Evolutionary conservation across 2,888 invertebrate genomes (phyloP), one percentile per base, ranked within the genome.

Genomic region (Lottia scabra): DNA sequence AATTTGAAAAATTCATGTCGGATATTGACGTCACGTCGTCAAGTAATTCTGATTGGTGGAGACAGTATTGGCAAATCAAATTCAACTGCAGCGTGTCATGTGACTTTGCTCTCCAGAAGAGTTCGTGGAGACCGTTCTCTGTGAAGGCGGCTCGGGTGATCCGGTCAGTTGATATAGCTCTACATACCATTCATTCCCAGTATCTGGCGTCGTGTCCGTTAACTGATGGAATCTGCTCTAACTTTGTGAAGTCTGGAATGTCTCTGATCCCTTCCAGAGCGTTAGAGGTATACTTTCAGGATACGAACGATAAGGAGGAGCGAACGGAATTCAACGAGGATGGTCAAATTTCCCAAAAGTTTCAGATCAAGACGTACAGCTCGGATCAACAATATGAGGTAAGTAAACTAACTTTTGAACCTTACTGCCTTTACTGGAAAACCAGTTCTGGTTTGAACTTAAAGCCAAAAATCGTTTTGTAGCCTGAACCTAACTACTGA

Each of bases 131-230:
- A 4, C 26, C 44, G 2, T 71, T 74, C 0, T 69, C 73, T 0
- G 67, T 77, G 30, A 64, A 65, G n/a, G 80, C 83, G 2, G 79
- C 82, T 15, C 76, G 79, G 26, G 71, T 84, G 12, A 82, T 85
- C 6, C 63, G 72, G 38, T 74, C 77, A 0, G 81, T 82, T 4
- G 84, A 85, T 69, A 68, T 82, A 3, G 68, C 80, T 3, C 70
- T 85, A 6, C 82, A 83, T 65, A 79, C 80, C 2, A 27, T 84
- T 8, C 78, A 82, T 62, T 68, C 70, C 0, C 68, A 78, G 13
- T 78, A 79, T 62, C 65, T 56, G 10, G 46, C 38, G 16, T 67
- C 74, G 0, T 85, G 85, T 70, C 78, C 77, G 0, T 65, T 68
- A 38, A 48, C 38, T 8, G 45, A 65, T 5, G 81, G 81, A 0